Base-by-base conservation (phyloP, 1,140 invertebrate genomes). In the Drosophila rufa region DNA sequence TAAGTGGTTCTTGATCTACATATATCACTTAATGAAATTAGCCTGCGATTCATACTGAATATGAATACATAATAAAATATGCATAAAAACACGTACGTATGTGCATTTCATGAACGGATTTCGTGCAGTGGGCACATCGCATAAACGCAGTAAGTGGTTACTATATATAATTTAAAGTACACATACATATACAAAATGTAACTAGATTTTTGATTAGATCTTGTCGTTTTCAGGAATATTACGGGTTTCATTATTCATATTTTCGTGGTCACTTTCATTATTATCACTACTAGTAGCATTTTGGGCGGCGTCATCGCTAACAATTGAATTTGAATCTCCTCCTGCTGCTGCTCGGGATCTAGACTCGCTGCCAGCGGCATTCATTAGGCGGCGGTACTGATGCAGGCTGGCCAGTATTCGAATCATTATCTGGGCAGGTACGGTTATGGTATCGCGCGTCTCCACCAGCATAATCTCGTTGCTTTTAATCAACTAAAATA, bases 381-480 rank as follows among this genome's bases (percentile, higher is more conserved):
- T 67, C 68, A 80, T 80, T 1, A 77, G 30, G 0, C 79, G 71
- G 12, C 71, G 64, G 51, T 78, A 73, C 51, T 89, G 77, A 94
- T 96, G 97, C 22, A 98, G 93, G 77, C 96, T 96, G 22, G 96
- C 96, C 81, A 98, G 91, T 95, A 98, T 97, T 77, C 97, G 93
- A 67, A 98, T 96, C 96, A 98, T 97, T 87, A 98, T 97, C 50
- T 96, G 95, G 15, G 97, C 97, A 61, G 97, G 97, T 56, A 98
- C 97, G 40, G 97, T 98, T 76, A 98, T 97, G 1, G 97, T 98
- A 89, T 98, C 97, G 93, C 96, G 95, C 9, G 97, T 97, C 93
- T 98, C 97, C 93, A 97, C 97, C 76, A 98, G 93, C 96, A 98
- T 97, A 27, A 97, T 94, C 69, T 96, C 96, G 93, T 98, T 98